Evolutionary conservation across 2,113 vertebrate genomes (phyloP), one percentile per base, ranked within the genome.

Genomic region (Esox niger): DNA sequence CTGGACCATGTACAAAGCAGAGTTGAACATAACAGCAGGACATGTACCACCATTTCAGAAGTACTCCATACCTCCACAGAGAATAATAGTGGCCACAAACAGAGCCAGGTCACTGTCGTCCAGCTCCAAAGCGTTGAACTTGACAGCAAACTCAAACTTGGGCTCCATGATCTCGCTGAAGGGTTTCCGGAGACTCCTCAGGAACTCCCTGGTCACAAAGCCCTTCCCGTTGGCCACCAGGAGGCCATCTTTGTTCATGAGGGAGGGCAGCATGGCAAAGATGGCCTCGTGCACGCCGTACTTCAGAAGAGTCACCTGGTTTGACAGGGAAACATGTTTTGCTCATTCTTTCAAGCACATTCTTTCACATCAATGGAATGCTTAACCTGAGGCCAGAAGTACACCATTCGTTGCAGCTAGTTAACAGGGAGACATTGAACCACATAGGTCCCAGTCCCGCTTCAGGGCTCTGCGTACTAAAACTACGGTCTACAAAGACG

Each of bases 31-130:
- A 15, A 17, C 11, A 9, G 25, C 4, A 60, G 27, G 31, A 29
- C 57, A 60, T 15, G n/a, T 56, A 56, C 21, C n/a, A 26, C 21
- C n/a, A 56, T 17, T 56, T 10, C 26, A 23, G 26, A 56, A 56
- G 25, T 56, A 56, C 11, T 8, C 25, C 93, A 94, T 81, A 98
- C 97, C 97, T 94, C 97, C 97, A 0, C 97, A 99, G 27, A 99
- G 91, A 86, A 99, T 98, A 68, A 99, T 98, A 90, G 96, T 95
- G 0, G 97, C 96, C 55, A 99, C 95, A 85, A 98, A 99, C 32
- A 99, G 93, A n/a, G 97, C 94, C 84, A 99, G 90, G 89, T 98
- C 97, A 4, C 95, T 98, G 91, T 99, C 97, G 9, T 98, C 96
- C 70, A 99, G 91, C 86, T 98, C 96, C 86, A 99, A 88, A 25